Base-by-base conservation (phyloP, 1,140 invertebrate genomes). In the Drepana arcuata region DNA sequence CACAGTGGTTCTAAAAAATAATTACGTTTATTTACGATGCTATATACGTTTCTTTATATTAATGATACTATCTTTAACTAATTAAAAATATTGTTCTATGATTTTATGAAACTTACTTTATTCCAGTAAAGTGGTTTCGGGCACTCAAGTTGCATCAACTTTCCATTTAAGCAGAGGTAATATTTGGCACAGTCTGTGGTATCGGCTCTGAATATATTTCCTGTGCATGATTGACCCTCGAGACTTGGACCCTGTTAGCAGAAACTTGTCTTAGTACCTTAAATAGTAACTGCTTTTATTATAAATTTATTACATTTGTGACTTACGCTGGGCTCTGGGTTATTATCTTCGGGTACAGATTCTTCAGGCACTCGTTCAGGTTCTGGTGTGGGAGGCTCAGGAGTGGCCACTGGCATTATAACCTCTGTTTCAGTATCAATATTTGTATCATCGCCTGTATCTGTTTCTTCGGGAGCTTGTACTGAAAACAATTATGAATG, bases 81-180 rank as follows among this genome's bases (percentile, higher is more conserved):
- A 41, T 35, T 15, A 34, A 32, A 36, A 44, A 35, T 12, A 33
- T 37, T 23, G 36, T 27, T 24, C 15, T 15, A 26, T 12, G 15
- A 13, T 2, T 27, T 33, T 38, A 16, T 16, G n/a, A 4, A 23
- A 29, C 3, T 54, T 56, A 89, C 85, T 53, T 84, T 79, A 54
- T 93, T 93, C 91, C 93, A 95, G 34, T 90, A 85, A 0, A 95
- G 78, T 1, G 89, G 89, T 12, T 74, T 63, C 0, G 92, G 90
- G 64, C 94, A 95, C 0, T 62, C 69, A 25, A 91, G 86, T 34
- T 90, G 86, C 0, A 88, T 77, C 1, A 91, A 83, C 15, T 85
- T 64, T 9, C 90, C 92, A 54, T 91, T 89, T 21, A 93, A 88
- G 60, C 94, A 96, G 0, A 92, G 72, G 34, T 91, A 92, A 57